Conservation (phyloP, 2,113 vertebrate genomes). For the Calonectris borealis region DNA sequence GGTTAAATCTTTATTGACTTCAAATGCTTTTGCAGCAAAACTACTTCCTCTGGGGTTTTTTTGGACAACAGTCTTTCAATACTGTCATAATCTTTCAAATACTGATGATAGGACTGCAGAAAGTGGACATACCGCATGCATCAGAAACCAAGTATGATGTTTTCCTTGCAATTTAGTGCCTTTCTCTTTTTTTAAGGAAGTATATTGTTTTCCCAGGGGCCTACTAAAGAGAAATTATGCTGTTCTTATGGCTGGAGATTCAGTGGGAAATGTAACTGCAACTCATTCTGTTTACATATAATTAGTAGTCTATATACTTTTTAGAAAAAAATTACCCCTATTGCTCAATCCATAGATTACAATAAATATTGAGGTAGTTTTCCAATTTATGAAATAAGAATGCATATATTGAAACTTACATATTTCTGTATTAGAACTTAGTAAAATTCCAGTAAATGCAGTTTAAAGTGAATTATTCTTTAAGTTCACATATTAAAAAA, state of each 20-base stretch:
- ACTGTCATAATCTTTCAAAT: not conserved
- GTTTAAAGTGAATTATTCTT: not conserved
- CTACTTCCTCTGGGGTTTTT: not conserved
- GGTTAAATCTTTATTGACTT: not conserved
- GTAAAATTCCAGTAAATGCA: not conserved
- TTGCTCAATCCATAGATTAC: not conserved
- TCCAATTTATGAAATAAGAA: not conserved
- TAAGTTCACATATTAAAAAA: not conserved
- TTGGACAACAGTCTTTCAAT: not conserved
- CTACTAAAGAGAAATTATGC: not conserved
- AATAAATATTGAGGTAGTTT: not conserved
- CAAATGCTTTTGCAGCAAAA: not conserved
- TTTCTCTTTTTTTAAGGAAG: not conserved
- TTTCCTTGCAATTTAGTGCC: not conserved
- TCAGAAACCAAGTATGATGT: not conserved
- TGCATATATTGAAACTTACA: accelerated
- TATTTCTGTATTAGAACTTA: not conserved
- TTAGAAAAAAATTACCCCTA: not conserved
- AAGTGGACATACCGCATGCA: not conserved
- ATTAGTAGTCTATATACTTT: not conserved
- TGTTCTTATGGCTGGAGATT: not conserved
- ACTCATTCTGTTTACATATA: not conserved
- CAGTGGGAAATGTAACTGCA: not conserved
- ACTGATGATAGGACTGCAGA: not conserved
- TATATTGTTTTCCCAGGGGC: not conserved